A percentile compares a stretch with the other conserved stretches of the same genome.
Evolutionary conservation across 1,140 invertebrate genomes (phyloP).

Genomic region (Papilio aristodemus): DNA sequence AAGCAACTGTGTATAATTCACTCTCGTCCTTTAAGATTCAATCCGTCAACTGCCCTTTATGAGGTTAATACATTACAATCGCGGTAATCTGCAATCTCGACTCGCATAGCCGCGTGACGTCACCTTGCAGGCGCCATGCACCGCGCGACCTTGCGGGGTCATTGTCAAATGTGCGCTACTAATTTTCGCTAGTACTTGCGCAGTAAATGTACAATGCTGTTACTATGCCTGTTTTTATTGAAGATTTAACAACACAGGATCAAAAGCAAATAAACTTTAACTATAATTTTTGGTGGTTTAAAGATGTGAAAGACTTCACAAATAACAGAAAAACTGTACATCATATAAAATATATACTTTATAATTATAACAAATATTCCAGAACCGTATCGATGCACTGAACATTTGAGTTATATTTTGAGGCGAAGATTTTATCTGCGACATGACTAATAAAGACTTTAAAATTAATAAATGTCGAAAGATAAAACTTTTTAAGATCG

Average conservation of each 20-base stretch:
- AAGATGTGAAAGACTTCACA: too few species aligned
- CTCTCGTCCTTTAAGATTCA: background rate
- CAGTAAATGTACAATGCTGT: background rate
- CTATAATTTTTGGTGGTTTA: too few species aligned
- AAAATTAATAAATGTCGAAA: constrained; percentile 14
- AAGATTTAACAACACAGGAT: background rate
- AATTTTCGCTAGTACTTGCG: background rate
- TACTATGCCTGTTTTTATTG: background rate
- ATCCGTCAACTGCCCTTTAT: background rate
- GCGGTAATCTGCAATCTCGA: background rate
- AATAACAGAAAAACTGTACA: too few species aligned
- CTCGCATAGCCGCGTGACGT: constrained; percentile 8
- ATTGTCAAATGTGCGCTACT: constrained; percentile 9
- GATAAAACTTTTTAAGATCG: constrained; percentile 7
- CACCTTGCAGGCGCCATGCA: constrained; percentile 10
- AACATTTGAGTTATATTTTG: background rate
- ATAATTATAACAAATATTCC: too few species aligned
- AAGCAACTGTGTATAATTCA: too few species aligned
- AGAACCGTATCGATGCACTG: background rate
- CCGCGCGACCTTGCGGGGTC: constrained; percentile 19
- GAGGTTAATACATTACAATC: background rate
- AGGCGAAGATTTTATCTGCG: background rate
- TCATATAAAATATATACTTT: too few species aligned
- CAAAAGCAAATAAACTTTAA: too few species aligned
- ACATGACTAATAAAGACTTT: constrained; percentile 12